Evolutionary conservation across 2,113 vertebrate genomes (phyloP), one percentile per base, ranked within the genome.

Genomic region (Anarrhichthys ocellatus): DNA sequence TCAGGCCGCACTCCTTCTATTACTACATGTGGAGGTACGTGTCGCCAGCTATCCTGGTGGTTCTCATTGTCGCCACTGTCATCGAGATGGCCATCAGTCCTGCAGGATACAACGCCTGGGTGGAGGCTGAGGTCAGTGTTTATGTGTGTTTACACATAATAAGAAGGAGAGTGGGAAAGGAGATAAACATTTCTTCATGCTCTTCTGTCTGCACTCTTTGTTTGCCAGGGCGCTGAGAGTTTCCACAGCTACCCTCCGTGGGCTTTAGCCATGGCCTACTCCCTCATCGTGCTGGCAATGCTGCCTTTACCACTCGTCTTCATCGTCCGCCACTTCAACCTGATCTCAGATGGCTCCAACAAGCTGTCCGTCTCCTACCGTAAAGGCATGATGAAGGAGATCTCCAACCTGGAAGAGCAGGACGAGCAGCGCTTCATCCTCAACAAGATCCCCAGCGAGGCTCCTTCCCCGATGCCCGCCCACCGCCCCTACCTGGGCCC

Each of bases 331-430:
- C 97, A 97, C 86, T 99, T 98, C 92, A 97, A 97, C 94, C 92
- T 99, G 0, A 86, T 99, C 38, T 97, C 98, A 0, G 98, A 99
- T 0, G 98, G 98, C 78, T 99, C 98, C 94, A 99, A 99, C 46
- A 96, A 97, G 81, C 96, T 99, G 63, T 99, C 98, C 0, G 98
- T 99, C 84, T 98, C 98, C 76, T 99, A 99, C 93, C 97, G 97
- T 86, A 98, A 99, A 83, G 98, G 98, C 76, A 98, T 99, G 96
- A 98, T 99, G 96, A 99, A 99, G 92, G 98, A 99, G 93, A 97
- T 98, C 80, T 99, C 98, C 91, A 99, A 97, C 92, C 82, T 99
- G 84, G 98, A 99, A 76, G 97, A 99, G 88, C 97, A 97, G 0
- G 97, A 99, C 0, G 98, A 99, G 93, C 99, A 98, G 5, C 97